Percentiles rank a stretch among this genome's conserved stretches.
Evolutionary conservation across 2,113 vertebrate species (phyloP).

Genomic region (Malurus alboscapulatus): DNA sequence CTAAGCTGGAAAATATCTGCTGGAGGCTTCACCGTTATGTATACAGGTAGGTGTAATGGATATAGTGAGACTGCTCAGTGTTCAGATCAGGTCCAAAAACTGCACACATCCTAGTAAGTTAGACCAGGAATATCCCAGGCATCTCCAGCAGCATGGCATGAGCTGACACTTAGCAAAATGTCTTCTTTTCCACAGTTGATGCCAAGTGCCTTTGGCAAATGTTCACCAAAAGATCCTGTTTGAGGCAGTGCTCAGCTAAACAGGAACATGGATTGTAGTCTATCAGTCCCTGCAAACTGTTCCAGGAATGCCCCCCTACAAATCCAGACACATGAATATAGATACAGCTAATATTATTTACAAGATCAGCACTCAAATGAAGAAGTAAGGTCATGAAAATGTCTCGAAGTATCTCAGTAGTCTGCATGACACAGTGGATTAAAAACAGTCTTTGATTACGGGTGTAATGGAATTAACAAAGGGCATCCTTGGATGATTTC

Average conservation of each 20-base stretch:
- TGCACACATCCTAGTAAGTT: background rate
- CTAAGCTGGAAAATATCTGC: background rate
- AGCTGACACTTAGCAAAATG: background rate
- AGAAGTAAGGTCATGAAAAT: background rate
- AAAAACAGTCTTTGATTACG: background rate
- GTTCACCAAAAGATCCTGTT: background rate
- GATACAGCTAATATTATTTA: background rate
- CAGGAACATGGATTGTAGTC: background rate
- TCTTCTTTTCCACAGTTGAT: background rate
- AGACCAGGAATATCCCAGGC: background rate
- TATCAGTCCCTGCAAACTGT: background rate
- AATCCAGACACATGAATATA: background rate
- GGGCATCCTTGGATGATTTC: background rate
- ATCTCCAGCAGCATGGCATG: background rate
- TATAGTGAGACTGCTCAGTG: background rate
- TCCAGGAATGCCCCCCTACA: background rate
- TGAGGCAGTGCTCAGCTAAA: too few relatives aligned
- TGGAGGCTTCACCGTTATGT: background rate
- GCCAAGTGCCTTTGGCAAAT: background rate
- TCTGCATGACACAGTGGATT: background rate
- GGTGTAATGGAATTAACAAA: background rate
- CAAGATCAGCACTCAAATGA: background rate
- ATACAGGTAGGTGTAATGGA: background rate
- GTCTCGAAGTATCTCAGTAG: background rate
- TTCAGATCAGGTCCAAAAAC: background rate